Conservation (phyloP, 2,888 invertebrate genomes). For the Eristalinus sepulchralis region DNA sequence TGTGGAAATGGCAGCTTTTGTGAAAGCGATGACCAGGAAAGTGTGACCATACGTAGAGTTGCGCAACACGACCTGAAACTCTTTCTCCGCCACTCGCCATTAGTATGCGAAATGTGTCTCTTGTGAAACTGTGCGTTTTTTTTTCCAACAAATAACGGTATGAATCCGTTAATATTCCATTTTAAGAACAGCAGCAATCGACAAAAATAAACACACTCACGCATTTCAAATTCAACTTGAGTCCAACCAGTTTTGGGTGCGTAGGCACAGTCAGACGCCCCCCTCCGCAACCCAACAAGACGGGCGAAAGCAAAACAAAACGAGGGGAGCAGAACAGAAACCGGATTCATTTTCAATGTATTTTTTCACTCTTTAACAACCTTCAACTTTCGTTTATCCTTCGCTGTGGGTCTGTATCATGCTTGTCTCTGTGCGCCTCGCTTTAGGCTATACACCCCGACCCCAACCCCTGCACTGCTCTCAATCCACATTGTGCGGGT, state of each 20-base stretch:
- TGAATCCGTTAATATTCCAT: conserved; percentile 52
- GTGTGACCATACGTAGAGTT: conserved; percentile 50
- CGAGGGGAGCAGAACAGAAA: conserved; percentile 2
- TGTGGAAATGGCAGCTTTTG: neutral
- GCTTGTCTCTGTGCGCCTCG: neutral
- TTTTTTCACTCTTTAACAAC: conserved; percentile 64
- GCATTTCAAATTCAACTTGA: conserved; percentile 58
- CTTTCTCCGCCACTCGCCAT: neutral
- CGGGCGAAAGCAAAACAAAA: neutral
- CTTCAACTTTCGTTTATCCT: conserved; percentile 66
- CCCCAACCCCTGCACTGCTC: neutral
- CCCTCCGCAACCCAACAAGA: neutral
- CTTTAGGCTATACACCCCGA: neutral
- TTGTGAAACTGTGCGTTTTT: conserved; percentile 49
- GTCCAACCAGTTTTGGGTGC: neutral
- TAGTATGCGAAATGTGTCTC: conserved; percentile 48
- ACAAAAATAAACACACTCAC: conserved; percentile 28
- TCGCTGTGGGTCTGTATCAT: neutral
- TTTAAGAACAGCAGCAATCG: conserved; percentile 37
- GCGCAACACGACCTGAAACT: conserved; percentile 28
- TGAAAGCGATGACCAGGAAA: conserved; percentile 55
- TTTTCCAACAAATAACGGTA: conserved; percentile 41
- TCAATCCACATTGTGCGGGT: conserved; percentile 6
- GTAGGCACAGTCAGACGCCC: neutral
- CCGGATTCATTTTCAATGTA: conserved; percentile 18